Base-by-base conservation (phyloP, 2,888 invertebrate genomes). In the Drosophila demipolita region DNA sequence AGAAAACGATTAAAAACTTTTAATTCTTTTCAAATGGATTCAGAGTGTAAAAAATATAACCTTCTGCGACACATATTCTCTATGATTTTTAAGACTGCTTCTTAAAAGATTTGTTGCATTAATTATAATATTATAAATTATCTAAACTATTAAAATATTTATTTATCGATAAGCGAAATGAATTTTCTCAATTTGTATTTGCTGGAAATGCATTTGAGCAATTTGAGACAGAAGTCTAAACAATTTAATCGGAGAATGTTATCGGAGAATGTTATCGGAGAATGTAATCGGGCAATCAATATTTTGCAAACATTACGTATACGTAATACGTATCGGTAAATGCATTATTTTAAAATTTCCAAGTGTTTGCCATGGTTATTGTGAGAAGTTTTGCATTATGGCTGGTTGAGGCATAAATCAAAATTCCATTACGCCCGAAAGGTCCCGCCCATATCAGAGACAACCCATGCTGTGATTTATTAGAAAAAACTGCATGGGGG, bases 381-480 rank as follows among this genome's bases (percentile, higher is more conserved):
- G 79, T 81, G 85, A 81, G 89, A 91, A 91, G 91, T 91, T 90
- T 91, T 91, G 91, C 91, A 91, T 91, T 90, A 91, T 87, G 82
- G 81, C 82, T 85, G 83, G 69, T 69, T 75, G 85, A 72, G 84
- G 83, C 92, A 91, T 91, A 91, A 91, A 91, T 91, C 92, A 91
- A 91, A 91, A 87, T 92, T 91, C 91, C 91, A 91, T 91, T 91
- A 91, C 91, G 91, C 89, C 90, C 91, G 81, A 86, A 82, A 89
- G 90, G 82, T 84, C 85, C 87, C 90, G 87, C 90, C 90, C 88
- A 91, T 90, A 91, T 91, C 91, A 91, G 90, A 90, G 89, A 87
- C 91, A 91, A 90, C 90, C 91, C 91, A 89, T 90, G 90, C 90
- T 86, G 91, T 92, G 91, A 92, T 92, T 92, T 91, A 91, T 92